phyloP scores from a whole-genome alignment of 2,113 vertebrate genomes.

The Tetrax tetrax region DNA sequence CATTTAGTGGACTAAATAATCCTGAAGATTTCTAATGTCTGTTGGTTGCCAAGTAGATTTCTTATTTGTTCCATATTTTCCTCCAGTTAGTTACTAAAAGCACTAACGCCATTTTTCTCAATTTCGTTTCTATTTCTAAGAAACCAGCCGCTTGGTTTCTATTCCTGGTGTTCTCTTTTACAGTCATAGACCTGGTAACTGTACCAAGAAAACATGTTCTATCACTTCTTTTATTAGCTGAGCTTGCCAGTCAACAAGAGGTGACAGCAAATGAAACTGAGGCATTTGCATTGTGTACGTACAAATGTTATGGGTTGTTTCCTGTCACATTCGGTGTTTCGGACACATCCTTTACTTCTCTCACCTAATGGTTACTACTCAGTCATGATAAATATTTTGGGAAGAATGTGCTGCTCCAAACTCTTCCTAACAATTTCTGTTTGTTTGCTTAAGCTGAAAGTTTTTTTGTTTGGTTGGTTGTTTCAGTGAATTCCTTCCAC shows the following conservation, averaged over 20 bases:
- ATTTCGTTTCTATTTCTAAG: background rate
- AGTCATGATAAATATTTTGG: background rate
- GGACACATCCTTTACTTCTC: background rate
- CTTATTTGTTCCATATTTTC: background rate
- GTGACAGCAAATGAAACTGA: background rate
- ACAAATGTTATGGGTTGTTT: background rate
- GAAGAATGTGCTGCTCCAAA: background rate
- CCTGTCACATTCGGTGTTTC: background rate
- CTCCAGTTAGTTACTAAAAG: background rate
- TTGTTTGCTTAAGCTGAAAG: conserved; percentile 14
- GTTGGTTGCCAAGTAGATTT: background rate
- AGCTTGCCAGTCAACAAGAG: background rate
- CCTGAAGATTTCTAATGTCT: background rate
- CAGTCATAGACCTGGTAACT: background rate
- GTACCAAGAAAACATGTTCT: background rate
- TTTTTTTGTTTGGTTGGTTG: conserved; percentile 48
- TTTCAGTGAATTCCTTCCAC: conserved; percentile 46
- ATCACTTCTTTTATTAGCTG: background rate
- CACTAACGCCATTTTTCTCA: background rate
- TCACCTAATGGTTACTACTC: conserved; percentile 12
- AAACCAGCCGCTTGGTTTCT: background rate
- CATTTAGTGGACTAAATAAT: background rate
- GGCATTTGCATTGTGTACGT: background rate
- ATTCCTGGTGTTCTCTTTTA: background rate
- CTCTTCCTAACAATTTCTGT: background rate